A percentile compares a stretch with the other conserved stretches of the same genome.
phyloP scores from a whole-genome alignment of 2,113 vertebrate genomes.

The Thymallus thymallus region DNA sequence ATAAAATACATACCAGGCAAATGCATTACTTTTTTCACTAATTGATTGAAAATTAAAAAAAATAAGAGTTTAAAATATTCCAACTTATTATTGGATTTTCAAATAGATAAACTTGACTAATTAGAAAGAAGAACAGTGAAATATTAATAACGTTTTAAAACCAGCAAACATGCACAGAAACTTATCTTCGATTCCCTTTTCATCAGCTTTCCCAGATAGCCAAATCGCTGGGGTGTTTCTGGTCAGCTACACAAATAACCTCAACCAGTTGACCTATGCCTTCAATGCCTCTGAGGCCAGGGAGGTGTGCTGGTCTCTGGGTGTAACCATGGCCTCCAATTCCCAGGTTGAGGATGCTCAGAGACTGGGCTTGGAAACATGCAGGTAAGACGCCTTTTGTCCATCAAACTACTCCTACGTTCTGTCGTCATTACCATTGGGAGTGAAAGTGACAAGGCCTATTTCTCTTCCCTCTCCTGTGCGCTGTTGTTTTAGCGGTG shows the following conservation, averaged over 20 bases:
- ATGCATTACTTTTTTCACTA: no score
- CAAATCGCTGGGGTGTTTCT: constrained; percentile 79
- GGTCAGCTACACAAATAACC: constrained; percentile 25
- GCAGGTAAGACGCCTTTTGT: constrained; percentile 77
- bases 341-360: constrained; percentile 74
- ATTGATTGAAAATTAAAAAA: no score
- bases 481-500: constrained; percentile 61
- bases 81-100: no score
- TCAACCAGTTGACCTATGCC: constrained; percentile 34
- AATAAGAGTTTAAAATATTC: no score
- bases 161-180: background rate
- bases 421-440: background rate
- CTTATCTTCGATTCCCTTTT: background rate
- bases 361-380: constrained; percentile 81
- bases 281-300: constrained; percentile 77
- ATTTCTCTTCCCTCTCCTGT: background rate
- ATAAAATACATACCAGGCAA: no score
- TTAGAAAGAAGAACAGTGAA: no score
- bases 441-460: background rate
- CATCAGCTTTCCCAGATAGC: constrained; percentile 57
- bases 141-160: background rate
- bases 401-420: background rate
- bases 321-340: constrained; percentile 76
- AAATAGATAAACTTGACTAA: no score
- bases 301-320: constrained; percentile 69